Conservation (phyloP, 2,797 vertebrate genomes). For the Naso thynnoides region DNA sequence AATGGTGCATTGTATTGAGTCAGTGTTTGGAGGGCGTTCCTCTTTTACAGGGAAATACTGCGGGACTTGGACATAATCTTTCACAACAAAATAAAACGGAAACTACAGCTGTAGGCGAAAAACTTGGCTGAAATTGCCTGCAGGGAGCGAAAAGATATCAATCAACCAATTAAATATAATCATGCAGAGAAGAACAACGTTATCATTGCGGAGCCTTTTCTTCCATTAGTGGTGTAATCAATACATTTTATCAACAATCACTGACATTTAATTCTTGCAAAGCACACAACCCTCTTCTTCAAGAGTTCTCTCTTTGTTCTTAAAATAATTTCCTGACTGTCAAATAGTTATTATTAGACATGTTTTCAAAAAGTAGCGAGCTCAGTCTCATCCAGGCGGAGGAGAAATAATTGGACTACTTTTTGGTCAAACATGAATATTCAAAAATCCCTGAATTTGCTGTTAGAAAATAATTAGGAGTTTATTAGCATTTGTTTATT, state of each 20-base stretch:
- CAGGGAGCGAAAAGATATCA: constrained; percentile 22
- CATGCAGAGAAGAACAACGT: constrained; percentile 34
- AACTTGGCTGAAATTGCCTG: constrained; percentile 9
- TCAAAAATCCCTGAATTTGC: constrained; percentile 74
- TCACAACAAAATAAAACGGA: constrained; percentile 64
- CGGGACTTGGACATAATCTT: constrained; percentile 67
- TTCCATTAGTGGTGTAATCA: constrained; percentile 35
- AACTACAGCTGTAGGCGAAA: constrained; percentile 26
- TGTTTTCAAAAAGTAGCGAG: constrained; percentile 16
- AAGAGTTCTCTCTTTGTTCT: constrained; percentile 33
- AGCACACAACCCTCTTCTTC: constrained; percentile 27
- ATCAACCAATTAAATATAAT: constrained; percentile 51
- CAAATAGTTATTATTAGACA: constrained; percentile 40
- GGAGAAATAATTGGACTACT: constrained; percentile 66
- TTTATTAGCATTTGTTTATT: constrained; percentile 87
- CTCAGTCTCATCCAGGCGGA: constrained; percentile 58
- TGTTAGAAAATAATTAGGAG: constrained; percentile 82
- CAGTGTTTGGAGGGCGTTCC: constrained; percentile 64
- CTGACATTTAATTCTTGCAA: constrained; percentile 34
- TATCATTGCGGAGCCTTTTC: constrained; percentile 26
- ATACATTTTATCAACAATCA: constrained; percentile 47
- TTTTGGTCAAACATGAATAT: constrained; percentile 82
- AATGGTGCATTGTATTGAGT: constrained; percentile 64
- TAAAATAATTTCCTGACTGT: constrained; percentile 42
- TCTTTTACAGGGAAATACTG: constrained; percentile 57